phyloP scores from a whole-genome alignment of 2,888 invertebrate genomes.

The Eustalomyia histrio region DNA sequence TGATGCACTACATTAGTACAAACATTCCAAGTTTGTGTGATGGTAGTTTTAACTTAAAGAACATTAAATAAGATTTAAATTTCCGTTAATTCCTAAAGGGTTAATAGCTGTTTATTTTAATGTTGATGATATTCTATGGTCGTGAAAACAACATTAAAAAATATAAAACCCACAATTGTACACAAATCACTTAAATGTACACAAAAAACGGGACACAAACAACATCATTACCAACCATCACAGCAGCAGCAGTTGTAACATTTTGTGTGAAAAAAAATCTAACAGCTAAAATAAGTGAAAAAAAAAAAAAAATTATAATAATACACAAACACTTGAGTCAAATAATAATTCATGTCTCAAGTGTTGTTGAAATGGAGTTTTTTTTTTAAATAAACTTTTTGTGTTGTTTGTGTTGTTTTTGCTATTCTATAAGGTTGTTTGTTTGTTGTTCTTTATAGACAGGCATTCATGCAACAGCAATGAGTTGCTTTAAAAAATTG shows the following conservation, averaged over 20 bases:
- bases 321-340: conserved; percentile 68
- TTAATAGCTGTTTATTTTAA: neutral
- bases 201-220: conserved; percentile 24
- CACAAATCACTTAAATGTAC: conserved; percentile 37
- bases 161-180: conserved; percentile 44
- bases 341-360: conserved; percentile 73
- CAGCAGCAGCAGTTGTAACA: conserved; percentile 47
- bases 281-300: conserved; percentile 26
- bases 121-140: conserved; percentile 43
- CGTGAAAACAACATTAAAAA: conserved; percentile 51
- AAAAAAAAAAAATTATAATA: conserved; percentile 21
- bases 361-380: conserved; percentile 73
- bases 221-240: conserved; percentile 32
- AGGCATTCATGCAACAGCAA: conserved; percentile 54
- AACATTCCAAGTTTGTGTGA: too few species aligned
- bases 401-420: conserved; percentile 14
- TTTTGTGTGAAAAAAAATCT: conserved; percentile 13
- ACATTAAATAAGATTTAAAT: too few species aligned
- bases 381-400: conserved; percentile 46
- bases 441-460: conserved; percentile 46
- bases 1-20: too few species aligned
- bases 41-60: too few species aligned
- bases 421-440: conserved; percentile 19
- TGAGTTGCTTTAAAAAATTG: conserved; percentile 42
- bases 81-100: neutral